These are phyloP conservation scores for Calidris pugnax DNA, from an alignment of 2,113 vertebrate genomes.

Conservation along the genomic window DNA sequence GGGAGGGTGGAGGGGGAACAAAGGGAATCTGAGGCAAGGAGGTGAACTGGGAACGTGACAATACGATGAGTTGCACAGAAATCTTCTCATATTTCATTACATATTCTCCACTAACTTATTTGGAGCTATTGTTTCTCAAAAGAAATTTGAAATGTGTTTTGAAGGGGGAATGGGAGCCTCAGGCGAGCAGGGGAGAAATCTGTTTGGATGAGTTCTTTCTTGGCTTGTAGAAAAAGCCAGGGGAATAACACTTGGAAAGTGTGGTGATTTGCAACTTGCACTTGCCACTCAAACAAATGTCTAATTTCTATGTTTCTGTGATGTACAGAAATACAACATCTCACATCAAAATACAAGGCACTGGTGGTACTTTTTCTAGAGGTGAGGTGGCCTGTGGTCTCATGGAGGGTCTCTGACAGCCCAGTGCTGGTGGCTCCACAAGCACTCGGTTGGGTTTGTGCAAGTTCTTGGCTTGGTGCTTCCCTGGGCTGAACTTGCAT, in stretches of 20 bases:
- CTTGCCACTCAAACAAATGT: background rate
- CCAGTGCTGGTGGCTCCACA: background rate
- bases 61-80: background rate
- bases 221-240: background rate
- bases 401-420: background rate
- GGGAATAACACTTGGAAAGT: background rate
- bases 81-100: background rate
- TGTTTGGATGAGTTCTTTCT: background rate
- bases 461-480: background rate
- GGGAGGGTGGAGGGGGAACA: background rate
- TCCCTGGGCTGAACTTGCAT: background rate
- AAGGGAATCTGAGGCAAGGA: constrained; percentile 36
- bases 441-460: rapidly evolving
- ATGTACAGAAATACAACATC: background rate
- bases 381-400: rapidly evolving
- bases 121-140: background rate
- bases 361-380: background rate
- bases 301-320: background rate
- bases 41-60: background rate
- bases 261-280: background rate
- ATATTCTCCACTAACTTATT: background rate
- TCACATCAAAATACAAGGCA: background rate
- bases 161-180: background rate
- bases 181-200: background rate
- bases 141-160: background rate